Percentiles rank a stretch among this genome's conserved stretches.
These are phyloP conservation scores for Chaenogobius annularis DNA, from an alignment of 2,113 vertebrate species.

Conservation along the genomic window DNA sequence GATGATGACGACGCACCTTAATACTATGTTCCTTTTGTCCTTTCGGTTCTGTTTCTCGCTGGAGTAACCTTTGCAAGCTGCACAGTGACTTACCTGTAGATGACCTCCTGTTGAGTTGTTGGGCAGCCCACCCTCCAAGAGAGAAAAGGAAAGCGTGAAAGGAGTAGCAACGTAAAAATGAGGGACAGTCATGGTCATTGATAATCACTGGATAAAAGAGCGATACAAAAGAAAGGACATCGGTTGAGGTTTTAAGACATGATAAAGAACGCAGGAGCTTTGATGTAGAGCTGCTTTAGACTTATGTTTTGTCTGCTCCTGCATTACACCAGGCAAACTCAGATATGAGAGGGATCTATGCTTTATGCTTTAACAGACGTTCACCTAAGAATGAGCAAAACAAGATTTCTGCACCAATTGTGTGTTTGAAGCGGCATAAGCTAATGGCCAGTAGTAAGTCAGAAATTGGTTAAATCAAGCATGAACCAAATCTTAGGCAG, in stretches of 20 bases:
- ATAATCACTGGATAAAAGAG: conserved; percentile 55
- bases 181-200: conserved; percentile 29
- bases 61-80: conserved; percentile 38
- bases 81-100: conserved; percentile 55
- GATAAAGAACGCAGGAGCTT: conserved; percentile 47
- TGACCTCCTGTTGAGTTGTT: conserved; percentile 60
- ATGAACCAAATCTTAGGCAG: conserved; percentile 21
- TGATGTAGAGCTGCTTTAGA: conserved; percentile 57
- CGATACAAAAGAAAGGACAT: conserved; percentile 42
- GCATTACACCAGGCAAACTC: conserved; percentile 51
- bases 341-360: conserved; percentile 44
- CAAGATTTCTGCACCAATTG: conserved; percentile 43
- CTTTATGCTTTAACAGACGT: not conserved
- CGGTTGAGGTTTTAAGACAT: conserved; percentile 23
- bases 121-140: conserved; percentile 60
- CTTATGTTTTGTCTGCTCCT: conserved; percentile 67
- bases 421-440: conserved; percentile 19
- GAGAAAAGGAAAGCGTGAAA: conserved; percentile 8
- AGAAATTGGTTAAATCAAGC: conserved; percentile 34
- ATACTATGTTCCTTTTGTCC: conserved; percentile 40
- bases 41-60: conserved; percentile 11
- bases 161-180: conserved; percentile 34
- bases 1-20: conserved; percentile 25
- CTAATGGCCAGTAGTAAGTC: conserved; percentile 14
- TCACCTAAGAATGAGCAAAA: conserved; percentile 16